Conservation (phyloP, 2,797 vertebrate genomes). For the Rallus crepitans region DNA sequence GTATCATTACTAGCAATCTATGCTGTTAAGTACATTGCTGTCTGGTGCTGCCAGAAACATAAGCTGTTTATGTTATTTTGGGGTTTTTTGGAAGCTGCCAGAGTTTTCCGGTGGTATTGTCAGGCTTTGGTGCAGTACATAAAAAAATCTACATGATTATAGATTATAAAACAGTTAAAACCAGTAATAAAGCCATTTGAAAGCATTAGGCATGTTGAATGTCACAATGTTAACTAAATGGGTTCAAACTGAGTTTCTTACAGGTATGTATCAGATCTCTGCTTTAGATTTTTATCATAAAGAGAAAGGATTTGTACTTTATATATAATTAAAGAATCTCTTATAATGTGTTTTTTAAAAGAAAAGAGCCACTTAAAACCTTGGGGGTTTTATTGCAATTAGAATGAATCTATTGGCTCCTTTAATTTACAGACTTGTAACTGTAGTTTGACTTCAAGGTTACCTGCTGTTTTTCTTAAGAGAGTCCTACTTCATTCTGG, state of each 20-base stretch:
- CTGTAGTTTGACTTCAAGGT: background rate
- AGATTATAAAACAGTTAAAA: slow-evolving; percentile 39
- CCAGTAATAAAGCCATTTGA: slow-evolving; percentile 2
- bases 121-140: slow-evolving; percentile 27
- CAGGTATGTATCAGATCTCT: background rate
- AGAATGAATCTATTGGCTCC: background rate
- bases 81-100: slow-evolving; percentile 32
- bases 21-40: slow-evolving; percentile 51
- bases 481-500: slow-evolving; percentile 15
- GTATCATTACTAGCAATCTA: slow-evolving; percentile 59
- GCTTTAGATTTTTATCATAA: background rate
- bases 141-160: slow-evolving; percentile 46
- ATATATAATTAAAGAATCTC: background rate
- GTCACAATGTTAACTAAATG: background rate
- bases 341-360: background rate
- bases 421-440: slow-evolving; percentile 20
- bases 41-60: slow-evolving; percentile 60
- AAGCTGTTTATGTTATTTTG: slow-evolving; percentile 60
- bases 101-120: background rate
- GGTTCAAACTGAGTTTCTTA: background rate
- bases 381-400: slow-evolving; percentile 26
- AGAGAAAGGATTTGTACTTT: background rate
- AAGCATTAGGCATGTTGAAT: background rate
- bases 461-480: slow-evolving; percentile 44
- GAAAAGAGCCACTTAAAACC: background rate